Percentiles rank a stretch among this genome's conserved stretches.
phyloP scores from a whole-genome alignment of 2,888 invertebrate genomes.

The Sipha maydis region DNA sequence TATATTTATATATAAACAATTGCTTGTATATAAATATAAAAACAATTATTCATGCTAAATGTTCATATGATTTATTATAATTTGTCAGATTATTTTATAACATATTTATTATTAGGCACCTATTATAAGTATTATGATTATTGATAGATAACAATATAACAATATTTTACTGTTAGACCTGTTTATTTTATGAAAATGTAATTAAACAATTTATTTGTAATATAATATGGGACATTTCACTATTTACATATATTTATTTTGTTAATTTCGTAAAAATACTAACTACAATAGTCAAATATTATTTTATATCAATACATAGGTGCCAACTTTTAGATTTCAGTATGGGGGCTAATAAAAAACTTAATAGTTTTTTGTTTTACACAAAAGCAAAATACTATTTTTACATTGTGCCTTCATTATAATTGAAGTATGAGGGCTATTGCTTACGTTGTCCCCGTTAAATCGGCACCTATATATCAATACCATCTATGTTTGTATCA shows the following conservation, averaged over 20 bases:
- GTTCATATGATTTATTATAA: constrained; percentile 14
- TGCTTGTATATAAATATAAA: too few species aligned
- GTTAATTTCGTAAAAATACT: not conserved
- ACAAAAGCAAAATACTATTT: too few species aligned
- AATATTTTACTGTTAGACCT: not conserved
- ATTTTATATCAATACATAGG: too few species aligned
- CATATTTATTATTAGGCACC: not conserved
- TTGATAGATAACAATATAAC: not conserved
- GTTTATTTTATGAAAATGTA: not conserved
- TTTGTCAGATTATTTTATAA: not conserved
- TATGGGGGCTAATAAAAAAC: too few species aligned
- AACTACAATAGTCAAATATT: not conserved
- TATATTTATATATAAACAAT: not conserved
- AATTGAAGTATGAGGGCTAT: too few species aligned
- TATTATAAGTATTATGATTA: not conserved
- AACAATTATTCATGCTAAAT: constrained; percentile 24
- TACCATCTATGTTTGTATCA: too few species aligned
- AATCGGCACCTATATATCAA: too few species aligned
- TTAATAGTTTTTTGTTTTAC: too few species aligned
- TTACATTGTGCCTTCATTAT: too few species aligned
- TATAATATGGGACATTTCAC: not conserved
- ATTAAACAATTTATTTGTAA: not conserved
- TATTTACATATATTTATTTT: not conserved
- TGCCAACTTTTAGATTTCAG: too few species aligned
- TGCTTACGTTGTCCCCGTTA: too few species aligned